Evolutionary conservation across 2,888 invertebrate genomes (phyloP).

Genomic region (Marronus borbonicus): DNA sequence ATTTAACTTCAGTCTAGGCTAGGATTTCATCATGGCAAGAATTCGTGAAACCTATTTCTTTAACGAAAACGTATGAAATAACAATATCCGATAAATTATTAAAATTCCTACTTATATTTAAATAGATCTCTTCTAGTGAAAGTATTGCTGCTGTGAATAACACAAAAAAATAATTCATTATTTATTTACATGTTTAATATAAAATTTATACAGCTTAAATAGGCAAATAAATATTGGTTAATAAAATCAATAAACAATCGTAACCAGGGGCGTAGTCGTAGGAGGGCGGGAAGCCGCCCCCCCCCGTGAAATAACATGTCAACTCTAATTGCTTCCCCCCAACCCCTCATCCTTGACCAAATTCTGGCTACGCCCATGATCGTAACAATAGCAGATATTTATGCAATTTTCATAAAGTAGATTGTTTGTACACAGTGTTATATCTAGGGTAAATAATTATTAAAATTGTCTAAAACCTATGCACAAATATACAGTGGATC

Average conservation of each 20-base stretch:
- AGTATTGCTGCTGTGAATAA: constrained; percentile 49
- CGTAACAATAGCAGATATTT: constrained; percentile 2
- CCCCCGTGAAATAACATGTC: too few species aligned
- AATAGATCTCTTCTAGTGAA: constrained; percentile 57
- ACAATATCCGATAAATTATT: constrained; percentile 63
- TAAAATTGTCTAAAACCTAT: too few species aligned
- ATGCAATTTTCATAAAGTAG: constrained; percentile 3
- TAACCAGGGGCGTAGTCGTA: too few species aligned
- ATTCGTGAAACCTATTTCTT: constrained; percentile 66
- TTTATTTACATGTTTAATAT: constrained; percentile 31
- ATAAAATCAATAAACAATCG: constrained; percentile 5
- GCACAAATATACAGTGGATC: too few species aligned
- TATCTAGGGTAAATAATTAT: too few species aligned
- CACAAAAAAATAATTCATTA: constrained; percentile 22
- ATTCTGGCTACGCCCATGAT: background rate
- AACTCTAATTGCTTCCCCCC: too few species aligned
- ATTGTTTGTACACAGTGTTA: background rate
- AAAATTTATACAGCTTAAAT: constrained; percentile 34
- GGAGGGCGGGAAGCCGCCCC: too few species aligned
- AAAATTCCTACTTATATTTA: constrained; percentile 60
- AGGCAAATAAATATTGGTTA: constrained; percentile 13
- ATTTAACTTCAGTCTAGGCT: constrained; percentile 69
- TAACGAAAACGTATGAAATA: constrained; percentile 61
- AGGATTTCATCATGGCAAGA: constrained; percentile 70
- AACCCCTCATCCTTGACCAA: too few species aligned